phyloP scores from a whole-genome alignment of 1,140 invertebrate genomes.

The Dreissena rostriformis region DNA sequence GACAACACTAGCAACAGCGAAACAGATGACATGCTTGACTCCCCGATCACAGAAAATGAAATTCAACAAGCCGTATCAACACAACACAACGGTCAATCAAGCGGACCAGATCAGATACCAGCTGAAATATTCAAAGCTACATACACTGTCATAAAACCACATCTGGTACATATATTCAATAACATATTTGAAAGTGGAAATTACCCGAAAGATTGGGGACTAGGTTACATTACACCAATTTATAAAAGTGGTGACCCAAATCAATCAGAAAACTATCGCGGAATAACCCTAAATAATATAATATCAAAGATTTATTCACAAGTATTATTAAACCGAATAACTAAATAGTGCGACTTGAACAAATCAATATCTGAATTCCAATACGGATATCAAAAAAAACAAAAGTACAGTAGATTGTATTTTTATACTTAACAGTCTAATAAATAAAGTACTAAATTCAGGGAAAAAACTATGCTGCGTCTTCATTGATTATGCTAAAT shows the following conservation, averaged over 20 bases:
- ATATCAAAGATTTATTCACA: constrained; percentile 8
- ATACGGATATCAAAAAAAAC: not conserved
- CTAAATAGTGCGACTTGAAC: not conserved
- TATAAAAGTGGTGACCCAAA: not conserved
- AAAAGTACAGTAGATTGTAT: constrained; percentile 14
- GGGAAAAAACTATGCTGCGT: not conserved
- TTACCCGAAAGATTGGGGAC: constrained; percentile 1
- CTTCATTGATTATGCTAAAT: not conserved
- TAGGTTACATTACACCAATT: not conserved
- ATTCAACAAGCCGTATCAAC: constrained; percentile 3
- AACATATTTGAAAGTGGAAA: constrained; percentile 16
- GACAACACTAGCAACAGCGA: not conserved
- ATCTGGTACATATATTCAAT: not conserved
- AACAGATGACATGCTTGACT: not conserved
- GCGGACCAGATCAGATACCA: not conserved
- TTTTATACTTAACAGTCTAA: constrained; percentile 7
- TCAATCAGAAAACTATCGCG: not conserved
- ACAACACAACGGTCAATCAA: constrained; percentile 4
- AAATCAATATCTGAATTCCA: not conserved
- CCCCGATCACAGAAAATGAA: not conserved
- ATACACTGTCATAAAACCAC: not conserved
- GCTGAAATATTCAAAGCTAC: constrained; percentile 11
- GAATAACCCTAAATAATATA: constrained; percentile 7
- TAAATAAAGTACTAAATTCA: not conserved
- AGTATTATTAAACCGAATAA: not conserved